phyloP scores from a whole-genome alignment of 2,113 vertebrate species.

The Ploceus nigricollis region DNA sequence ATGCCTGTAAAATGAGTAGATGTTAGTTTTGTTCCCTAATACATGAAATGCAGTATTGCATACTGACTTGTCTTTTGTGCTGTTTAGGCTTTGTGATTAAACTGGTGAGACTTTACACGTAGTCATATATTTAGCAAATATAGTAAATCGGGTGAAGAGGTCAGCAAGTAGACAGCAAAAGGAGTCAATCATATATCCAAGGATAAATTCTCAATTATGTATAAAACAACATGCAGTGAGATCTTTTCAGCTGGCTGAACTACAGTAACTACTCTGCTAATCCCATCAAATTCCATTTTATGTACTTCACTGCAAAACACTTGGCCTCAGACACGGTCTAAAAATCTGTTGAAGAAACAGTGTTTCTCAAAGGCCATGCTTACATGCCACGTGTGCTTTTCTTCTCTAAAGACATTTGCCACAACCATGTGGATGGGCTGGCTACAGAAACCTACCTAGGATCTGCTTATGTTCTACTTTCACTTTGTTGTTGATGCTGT shows the following conservation, averaged over 20 bases:
- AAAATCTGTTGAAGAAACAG: neutral
- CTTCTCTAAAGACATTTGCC: neutral
- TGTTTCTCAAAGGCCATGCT: neutral
- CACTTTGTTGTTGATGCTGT: neutral
- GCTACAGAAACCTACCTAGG: neutral
- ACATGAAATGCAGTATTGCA: neutral
- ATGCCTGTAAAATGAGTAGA: neutral
- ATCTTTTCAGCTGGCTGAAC: neutral
- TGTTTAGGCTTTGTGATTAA: neutral
- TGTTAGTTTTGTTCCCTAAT: neutral
- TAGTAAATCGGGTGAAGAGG: neutral
- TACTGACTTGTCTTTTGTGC: neutral
- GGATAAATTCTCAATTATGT: neutral
- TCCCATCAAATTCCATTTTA: neutral
- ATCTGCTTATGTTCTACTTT: neutral
- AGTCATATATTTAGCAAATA: neutral
- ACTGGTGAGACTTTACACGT: neutral
- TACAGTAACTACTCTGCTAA: neutral
- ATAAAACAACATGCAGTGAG: neutral
- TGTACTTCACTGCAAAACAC: neutral
- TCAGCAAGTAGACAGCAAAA: neutral
- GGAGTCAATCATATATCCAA: neutral
- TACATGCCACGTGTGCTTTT: fast-evolving
- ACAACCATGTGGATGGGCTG: neutral
- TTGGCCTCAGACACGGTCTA: neutral